Percentiles rank a stretch among this genome's conserved stretches.
Conservation (phyloP, 2,113 vertebrate species). For the Drymodes brunneopygia region DNA sequence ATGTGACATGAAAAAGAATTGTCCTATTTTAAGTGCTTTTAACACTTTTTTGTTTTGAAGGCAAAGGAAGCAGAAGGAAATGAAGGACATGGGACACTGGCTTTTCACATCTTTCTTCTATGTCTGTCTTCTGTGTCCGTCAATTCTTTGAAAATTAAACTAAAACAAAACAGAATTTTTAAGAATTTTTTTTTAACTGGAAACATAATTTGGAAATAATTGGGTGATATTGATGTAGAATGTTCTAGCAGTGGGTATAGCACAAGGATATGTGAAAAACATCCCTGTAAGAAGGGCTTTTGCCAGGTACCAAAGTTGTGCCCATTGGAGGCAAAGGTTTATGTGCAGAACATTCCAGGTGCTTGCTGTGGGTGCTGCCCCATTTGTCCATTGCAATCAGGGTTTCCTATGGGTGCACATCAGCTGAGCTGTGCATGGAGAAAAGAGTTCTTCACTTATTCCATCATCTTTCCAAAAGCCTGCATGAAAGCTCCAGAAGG, state of each 20-base stretch:
- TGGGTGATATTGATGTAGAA: background rate
- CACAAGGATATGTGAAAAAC: background rate
- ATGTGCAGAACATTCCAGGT: rapidly evolving
- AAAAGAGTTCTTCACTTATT: background rate
- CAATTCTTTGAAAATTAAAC: background rate
- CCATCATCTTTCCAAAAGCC: background rate
- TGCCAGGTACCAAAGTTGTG: background rate
- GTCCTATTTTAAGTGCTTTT: background rate
- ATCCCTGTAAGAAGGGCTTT: background rate
- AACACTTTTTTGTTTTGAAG: background rate
- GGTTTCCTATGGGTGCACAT: background rate
- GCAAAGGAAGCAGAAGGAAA: background rate
- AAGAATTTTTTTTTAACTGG: too few species aligned
- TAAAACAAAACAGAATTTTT: background rate
- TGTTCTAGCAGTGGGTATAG: background rate
- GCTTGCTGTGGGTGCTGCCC: background rate
- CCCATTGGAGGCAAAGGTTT: rapidly evolving
- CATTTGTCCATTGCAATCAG: background rate
- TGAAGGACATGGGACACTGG: background rate
- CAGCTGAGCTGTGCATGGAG: background rate
- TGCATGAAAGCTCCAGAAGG: background rate
- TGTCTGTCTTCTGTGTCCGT: too few species aligned
- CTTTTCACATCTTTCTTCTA: background rate
- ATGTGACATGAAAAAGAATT: background rate
- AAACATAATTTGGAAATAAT: background rate